Evolutionary conservation across 2,797 vertebrate genomes (phyloP).

Genomic region (Percopsis omiscomaycus): DNA sequence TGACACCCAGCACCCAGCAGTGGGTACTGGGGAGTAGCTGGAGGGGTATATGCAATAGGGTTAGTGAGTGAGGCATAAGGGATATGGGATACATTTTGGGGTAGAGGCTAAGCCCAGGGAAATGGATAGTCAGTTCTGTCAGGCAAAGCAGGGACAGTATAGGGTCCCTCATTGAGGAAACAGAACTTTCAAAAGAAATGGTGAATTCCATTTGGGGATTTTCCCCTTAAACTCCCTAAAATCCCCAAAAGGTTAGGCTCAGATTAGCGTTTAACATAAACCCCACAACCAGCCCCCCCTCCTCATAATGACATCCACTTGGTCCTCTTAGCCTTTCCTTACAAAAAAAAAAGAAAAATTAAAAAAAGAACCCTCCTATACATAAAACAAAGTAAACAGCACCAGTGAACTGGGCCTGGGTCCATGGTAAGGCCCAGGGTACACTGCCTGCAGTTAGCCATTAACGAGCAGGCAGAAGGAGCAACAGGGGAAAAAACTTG

Average conservation of each 20-base stretch:
- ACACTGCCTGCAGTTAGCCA: constrained; percentile 53
- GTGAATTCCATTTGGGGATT: neutral
- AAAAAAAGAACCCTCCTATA: constrained; percentile 18
- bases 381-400: constrained; percentile 56
- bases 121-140: constrained; percentile 4
- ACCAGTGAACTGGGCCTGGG: constrained; percentile 28
- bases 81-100: constrained; percentile 15
- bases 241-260: constrained; percentile 6
- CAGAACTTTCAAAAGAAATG: neutral
- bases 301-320: constrained; percentile 29
- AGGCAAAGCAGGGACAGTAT: neutral
- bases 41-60: constrained; percentile 13
- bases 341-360: neutral
- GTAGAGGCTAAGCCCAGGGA: constrained; percentile 12
- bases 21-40: constrained; percentile 13
- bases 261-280: too few relatives aligned
- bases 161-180: constrained; percentile 53
- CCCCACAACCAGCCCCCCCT: too few relatives aligned
- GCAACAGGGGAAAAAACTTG: constrained; percentile 27
- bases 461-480: constrained; percentile 40
- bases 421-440: constrained; percentile 36
- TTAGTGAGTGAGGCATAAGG: constrained; percentile 32
- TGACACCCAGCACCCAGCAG: constrained; percentile 12
- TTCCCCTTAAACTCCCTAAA: constrained; percentile 23
- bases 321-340: constrained; percentile 46